phyloP scores from a whole-genome alignment of 1,140 invertebrate species.

The Zaprionus ornatus region DNA sequence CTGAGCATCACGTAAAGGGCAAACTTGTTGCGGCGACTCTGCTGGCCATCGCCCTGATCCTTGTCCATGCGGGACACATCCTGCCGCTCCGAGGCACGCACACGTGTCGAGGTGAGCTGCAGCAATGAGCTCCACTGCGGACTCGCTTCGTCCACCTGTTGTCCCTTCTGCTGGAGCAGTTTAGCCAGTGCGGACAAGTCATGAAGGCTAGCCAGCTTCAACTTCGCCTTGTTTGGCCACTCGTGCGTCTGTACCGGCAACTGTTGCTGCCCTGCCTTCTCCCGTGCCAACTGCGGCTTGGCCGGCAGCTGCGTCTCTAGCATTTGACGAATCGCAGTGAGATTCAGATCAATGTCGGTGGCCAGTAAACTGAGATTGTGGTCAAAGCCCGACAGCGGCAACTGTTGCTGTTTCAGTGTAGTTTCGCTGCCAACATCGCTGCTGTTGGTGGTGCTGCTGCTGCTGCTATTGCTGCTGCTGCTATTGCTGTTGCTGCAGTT shows the following conservation, averaged over 20 bases:
- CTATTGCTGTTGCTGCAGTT: not conserved
- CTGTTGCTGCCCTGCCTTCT: not conserved
- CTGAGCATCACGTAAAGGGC: slow-evolving; percentile 53
- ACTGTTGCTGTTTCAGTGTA: not conserved
- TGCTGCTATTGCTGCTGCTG: not conserved
- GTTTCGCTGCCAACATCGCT: not conserved
- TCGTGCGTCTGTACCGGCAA: not conserved
- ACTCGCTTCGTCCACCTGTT: slow-evolving; percentile 14
- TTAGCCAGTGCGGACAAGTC: slow-evolving; percentile 40
- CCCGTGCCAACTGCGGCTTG: not conserved
- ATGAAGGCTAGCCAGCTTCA: not conserved
- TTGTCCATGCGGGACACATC: not conserved
- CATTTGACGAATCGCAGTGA: slow-evolving; percentile 4
- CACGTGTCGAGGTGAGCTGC: slow-evolving; percentile 46
- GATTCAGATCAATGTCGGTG: slow-evolving; percentile 6
- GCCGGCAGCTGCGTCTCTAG: not conserved
- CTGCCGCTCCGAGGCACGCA: slow-evolving; percentile 1
- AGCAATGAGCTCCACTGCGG: slow-evolving; percentile 39
- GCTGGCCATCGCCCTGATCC: slow-evolving; percentile 11
- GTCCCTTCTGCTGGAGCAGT: slow-evolving; percentile 29
- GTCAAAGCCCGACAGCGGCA: not conserved
- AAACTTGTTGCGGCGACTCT: slow-evolving; percentile 39
- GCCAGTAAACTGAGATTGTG: slow-evolving; percentile 7
- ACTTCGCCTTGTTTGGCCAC: too few species aligned
- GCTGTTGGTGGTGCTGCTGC: not conserved